Evolutionary conservation across 2,888 invertebrate genomes (phyloP).

Genomic region (Tiliacea aurago): DNA sequence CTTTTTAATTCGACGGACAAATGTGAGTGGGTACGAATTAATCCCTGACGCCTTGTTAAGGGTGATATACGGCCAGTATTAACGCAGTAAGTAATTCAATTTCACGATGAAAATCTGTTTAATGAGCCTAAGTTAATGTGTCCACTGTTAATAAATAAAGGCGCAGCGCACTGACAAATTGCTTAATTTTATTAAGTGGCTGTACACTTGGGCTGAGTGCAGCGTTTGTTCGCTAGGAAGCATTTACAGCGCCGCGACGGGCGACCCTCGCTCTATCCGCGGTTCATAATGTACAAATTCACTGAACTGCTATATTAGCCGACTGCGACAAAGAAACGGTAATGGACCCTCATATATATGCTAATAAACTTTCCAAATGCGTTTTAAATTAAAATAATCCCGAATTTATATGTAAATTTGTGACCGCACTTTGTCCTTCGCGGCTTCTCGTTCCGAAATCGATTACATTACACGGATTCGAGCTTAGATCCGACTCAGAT

Average conservation of each 20-base stretch:
- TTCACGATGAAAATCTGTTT: constrained; percentile 75
- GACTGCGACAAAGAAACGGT: constrained; percentile 84
- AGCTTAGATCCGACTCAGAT: constrained; percentile 84
- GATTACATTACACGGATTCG: constrained; percentile 87
- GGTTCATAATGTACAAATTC: constrained; percentile 77
- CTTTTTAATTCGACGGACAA: constrained; percentile 42
- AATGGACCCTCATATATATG: constrained; percentile 87
- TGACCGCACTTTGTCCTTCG: constrained; percentile 88
- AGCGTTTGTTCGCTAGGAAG: constrained; percentile 78
- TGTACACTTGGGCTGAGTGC: constrained; percentile 76
- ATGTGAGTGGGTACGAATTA: constrained; percentile 48
- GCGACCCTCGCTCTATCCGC: constrained; percentile 66
- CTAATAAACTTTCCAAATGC: constrained; percentile 88
- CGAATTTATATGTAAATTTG: constrained; percentile 89
- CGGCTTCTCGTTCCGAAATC: constrained; percentile 86
- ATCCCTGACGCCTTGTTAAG: constrained; percentile 62
- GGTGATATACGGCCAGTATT: constrained; percentile 65
- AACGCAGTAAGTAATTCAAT: constrained; percentile 71
- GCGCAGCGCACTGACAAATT: constrained; percentile 85
- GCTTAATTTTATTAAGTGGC: constrained; percentile 89
- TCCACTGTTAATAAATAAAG: constrained; percentile 82
- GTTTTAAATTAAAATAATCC: constrained; percentile 90
- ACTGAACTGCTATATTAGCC: constrained; percentile 84
- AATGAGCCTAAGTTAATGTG: constrained; percentile 74
- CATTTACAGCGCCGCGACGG: constrained; percentile 53